phyloP scores from a whole-genome alignment of 1,140 invertebrate genomes.

The Adoxophyes honmai region DNA sequence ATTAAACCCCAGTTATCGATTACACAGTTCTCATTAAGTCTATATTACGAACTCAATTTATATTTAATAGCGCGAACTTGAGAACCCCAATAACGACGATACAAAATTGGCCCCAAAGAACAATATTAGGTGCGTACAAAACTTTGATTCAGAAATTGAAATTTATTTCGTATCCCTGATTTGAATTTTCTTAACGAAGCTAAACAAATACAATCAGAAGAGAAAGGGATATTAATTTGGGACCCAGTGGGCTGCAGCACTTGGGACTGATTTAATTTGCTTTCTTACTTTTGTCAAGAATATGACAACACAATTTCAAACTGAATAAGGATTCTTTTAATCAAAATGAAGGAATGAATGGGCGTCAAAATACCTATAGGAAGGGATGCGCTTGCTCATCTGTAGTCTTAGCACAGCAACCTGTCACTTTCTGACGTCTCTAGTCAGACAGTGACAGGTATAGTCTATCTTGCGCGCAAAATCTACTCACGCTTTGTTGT shows the following conservation, averaged over 20 bases:
- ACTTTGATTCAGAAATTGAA: slow-evolving; percentile 12
- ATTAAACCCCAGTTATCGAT: no score
- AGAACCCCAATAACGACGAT: not conserved
- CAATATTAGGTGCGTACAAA: slow-evolving; percentile 10
- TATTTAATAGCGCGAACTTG: not conserved
- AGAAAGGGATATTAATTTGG: slow-evolving; percentile 15
- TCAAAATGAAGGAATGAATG: not conserved
- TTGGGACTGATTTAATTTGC: slow-evolving; percentile 11
- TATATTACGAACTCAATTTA: not conserved
- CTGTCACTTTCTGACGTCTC: no score
- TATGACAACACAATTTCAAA: slow-evolving; percentile 10
- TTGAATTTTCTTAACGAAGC: slow-evolving; percentile 14
- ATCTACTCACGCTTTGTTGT: no score
- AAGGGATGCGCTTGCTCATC: no score
- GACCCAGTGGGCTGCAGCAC: slow-evolving; percentile 5
- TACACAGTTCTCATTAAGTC: not conserved
- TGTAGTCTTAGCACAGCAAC: no score
- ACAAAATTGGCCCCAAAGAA: slow-evolving; percentile 10
- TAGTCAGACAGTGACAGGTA: no score
- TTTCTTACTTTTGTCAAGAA: slow-evolving; percentile 7
- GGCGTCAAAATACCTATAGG: no score
- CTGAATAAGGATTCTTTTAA: not conserved
- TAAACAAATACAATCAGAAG: slow-evolving; percentile 13
- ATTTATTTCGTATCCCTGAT: slow-evolving; percentile 14
- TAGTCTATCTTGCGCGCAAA: no score